Evolutionary conservation across 2,888 invertebrate genomes (phyloP).

Genomic region (Teleogryllus oceanicus): DNA sequence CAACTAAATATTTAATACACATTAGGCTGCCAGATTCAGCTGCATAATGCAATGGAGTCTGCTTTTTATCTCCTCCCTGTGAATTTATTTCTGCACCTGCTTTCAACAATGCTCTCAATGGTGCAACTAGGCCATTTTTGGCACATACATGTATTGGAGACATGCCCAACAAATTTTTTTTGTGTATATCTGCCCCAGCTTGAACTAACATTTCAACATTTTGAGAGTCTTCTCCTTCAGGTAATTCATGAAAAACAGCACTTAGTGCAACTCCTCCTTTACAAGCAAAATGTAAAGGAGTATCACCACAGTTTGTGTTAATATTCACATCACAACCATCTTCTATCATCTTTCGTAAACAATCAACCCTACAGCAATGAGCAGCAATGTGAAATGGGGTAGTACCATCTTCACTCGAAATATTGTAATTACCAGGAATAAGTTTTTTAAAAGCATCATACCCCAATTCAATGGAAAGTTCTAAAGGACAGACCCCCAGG

Average conservation of each 20-base stretch:
- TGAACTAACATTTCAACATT: neutral
- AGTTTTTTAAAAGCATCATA: neutral
- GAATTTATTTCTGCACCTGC: neutral
- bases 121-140: neutral
- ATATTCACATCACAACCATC: neutral
- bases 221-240: neutral
- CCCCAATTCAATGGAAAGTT: neutral
- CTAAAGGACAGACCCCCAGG: neutral
- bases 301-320: neutral
- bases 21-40: neutral
- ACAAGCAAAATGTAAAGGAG: neutral
- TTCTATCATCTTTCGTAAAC: neutral
- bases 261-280: neutral
- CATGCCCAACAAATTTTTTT: neutral
- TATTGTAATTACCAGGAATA: neutral
- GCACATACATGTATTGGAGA: neutral
- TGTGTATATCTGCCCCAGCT: neutral
- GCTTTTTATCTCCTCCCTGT: neutral
- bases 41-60: neutral
- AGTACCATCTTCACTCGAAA: neutral
- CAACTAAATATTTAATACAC: neutral
- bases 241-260: neutral
- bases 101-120: neutral
- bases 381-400: neutral
- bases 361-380: neutral